A percentile compares a stretch with the other conserved stretches of the same genome.
Evolutionary conservation across 2,888 invertebrate species (phyloP).

Genomic region (Entomobrya proxima): DNA sequence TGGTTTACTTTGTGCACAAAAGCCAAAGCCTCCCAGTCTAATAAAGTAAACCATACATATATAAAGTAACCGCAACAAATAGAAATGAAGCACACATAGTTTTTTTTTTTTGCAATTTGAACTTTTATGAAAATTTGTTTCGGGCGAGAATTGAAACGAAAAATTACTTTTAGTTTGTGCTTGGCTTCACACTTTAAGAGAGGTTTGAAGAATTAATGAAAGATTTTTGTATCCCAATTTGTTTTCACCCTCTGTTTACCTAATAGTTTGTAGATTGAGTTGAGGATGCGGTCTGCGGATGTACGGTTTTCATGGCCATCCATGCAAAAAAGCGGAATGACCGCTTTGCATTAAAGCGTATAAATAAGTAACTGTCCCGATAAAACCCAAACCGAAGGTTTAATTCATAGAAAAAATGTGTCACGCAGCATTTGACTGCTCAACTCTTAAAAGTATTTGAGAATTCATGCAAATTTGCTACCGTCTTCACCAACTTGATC

Average conservation of each 20-base stretch:
- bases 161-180: background rate
- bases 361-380: too few relatives aligned
- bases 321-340: too few relatives aligned
- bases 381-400: too few relatives aligned
- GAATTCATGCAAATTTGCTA: too few relatives aligned
- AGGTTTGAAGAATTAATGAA: conserved; percentile 4
- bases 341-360: too few relatives aligned
- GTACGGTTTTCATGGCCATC: too few relatives aligned
- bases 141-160: background rate
- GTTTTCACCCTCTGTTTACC: conserved; percentile 21
- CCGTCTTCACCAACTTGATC: background rate
- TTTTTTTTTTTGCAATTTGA: background rate
- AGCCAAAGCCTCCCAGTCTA: background rate
- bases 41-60: background rate
- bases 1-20: conserved; percentile 15
- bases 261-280: too few relatives aligned
- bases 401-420: too few relatives aligned
- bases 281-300: background rate
- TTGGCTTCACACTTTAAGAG: conserved; percentile 1
- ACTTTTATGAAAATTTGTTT: background rate
- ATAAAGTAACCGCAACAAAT: background rate
- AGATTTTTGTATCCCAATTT: conserved; percentile 21
- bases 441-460: too few relatives aligned
- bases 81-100: background rate
- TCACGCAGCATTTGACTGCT: too few relatives aligned